Conservation (phyloP, 2,888 invertebrate genomes). For the Plagodis dolabraria region DNA sequence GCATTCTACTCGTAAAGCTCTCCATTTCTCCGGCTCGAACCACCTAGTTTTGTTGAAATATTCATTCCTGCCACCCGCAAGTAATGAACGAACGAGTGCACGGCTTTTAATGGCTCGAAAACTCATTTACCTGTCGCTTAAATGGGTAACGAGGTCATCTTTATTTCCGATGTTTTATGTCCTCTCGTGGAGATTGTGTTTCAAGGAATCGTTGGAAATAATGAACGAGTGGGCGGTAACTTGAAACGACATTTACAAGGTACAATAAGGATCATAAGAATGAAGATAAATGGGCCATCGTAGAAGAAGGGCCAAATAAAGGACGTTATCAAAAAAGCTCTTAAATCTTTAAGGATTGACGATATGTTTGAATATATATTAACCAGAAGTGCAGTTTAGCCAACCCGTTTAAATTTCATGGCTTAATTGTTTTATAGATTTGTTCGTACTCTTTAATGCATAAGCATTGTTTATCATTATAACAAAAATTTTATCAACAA, state of each 20-base stretch:
- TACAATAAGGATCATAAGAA: constrained; percentile 24
- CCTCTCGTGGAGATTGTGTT: constrained; percentile 20
- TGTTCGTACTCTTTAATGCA: no score
- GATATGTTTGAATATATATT: background rate
- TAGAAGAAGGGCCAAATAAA: constrained; percentile 24
- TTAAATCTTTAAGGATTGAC: constrained; percentile 19
- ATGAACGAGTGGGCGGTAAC: constrained; percentile 29
- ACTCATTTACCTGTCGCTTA: constrained; percentile 50
- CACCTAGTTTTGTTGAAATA: constrained; percentile 42
- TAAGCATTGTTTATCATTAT: no score
- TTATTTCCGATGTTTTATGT: constrained; percentile 39
- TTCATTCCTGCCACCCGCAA: constrained; percentile 44
- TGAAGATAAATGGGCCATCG: constrained; percentile 27
- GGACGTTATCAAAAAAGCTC: constrained; percentile 32
- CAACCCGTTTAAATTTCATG: no score
- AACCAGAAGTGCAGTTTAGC: no score
- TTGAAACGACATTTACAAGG: constrained; percentile 27
- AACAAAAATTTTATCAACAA: no score
- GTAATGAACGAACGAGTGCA: constrained; percentile 55
- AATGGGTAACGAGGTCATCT: constrained; percentile 42
- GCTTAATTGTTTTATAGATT: no score
- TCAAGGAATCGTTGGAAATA: constrained; percentile 20
- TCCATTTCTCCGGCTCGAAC: constrained; percentile 37
- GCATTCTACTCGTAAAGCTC: constrained; percentile 33
- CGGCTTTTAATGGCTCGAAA: constrained; percentile 48